Evolutionary conservation across 53 echinoderm and acorn worm genomes (phyloP), one percentile per base, ranked within the genome.

Genomic region (Arbacia lixula): DNA sequence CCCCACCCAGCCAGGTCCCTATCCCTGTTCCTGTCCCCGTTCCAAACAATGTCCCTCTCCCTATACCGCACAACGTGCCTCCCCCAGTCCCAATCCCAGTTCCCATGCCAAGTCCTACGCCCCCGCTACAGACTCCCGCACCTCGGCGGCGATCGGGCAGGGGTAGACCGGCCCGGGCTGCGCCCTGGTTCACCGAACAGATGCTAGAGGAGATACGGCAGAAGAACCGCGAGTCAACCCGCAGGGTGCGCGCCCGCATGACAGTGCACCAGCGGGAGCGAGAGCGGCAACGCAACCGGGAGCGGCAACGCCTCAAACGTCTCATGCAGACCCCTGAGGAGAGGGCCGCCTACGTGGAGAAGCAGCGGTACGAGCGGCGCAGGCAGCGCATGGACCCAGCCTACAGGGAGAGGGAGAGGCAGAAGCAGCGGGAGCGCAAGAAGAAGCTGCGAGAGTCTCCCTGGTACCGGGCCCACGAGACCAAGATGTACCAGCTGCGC

Each of bases 321-420:
- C 55, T 60, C 29, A 39, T 60, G 79, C 79, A 60, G 79, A 39
- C 60, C 2, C 79, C 79, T 12, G 79, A 78, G 60, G 79, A 78
- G 79, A 78, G 79, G 53, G 38, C 60, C 21, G 79, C 39, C 5
- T 60, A 78, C 43, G 60, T 21, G 6, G 39, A 41, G 58, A 78
- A 40, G 26, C 79, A 78, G 42, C 34, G 43, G 28, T 26, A 41
- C 16, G 14, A 24, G 60, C 79, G 60, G 20, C 58, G 79, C 14
- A n/a, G 12, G 24, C 79, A 42, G 60, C 57, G 79, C 39, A 58
- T 60, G 28, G 79, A 78, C 19, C 60, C 79, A 16, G 58, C 17
- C 10, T 78, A 78, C 30, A 22, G 60, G 40, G 79, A 57, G 41
- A 57, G 25, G 41, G 79, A 78, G 60, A 32, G 79, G 41, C 36